Base-by-base conservation (phyloP, 2,797 vertebrate genomes). In the Enteromius trimaculatus region DNA sequence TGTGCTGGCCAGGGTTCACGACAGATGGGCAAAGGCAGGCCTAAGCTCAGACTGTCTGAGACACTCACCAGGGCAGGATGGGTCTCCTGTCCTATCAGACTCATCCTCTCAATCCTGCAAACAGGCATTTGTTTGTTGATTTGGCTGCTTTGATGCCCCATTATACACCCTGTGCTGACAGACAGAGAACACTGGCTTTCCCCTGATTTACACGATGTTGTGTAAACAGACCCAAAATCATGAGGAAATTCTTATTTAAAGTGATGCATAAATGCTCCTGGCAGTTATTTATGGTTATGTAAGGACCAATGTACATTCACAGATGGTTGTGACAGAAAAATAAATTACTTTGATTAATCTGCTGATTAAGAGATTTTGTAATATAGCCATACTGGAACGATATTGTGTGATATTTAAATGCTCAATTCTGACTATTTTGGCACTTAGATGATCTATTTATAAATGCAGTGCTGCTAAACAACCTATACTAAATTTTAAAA, bases 71-170 rank as follows among this genome's bases (percentile, higher is more conserved):
- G 83, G 86, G 47, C 64, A 75, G 66, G 83, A 86, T 49, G 83
- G 55, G 83, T 90, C 83, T 91, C 86, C 84, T 80, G 89, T 80
- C 80, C 90, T 78, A 44, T 86, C 81, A 89, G 84, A 88, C 42
- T 80, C 86, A 91, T 86, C 90, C 89, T 86, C 84, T 84, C 91
- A 91, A 91, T 91, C 90, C 89, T 87, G 84, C 83, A 90, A 83
- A 80, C 88, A 84, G 83, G 84, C 53, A 88, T 92, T 92, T 93
- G 92, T 92, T 93, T 93, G 90, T 88, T 92, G 88, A 90, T 92
- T 92, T 93, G 90, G 91, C 90, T 91, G 90, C 88, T 90, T 87
- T 91, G 89, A 86, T 88, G 89, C 88, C 85, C 90, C 88, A 83
- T 88, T 88, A 87, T 82, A 88, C 85, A 88, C 83, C 87, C 82